Base-by-base conservation (phyloP, 2,113 vertebrate species). In the Nettapus auritus region DNA sequence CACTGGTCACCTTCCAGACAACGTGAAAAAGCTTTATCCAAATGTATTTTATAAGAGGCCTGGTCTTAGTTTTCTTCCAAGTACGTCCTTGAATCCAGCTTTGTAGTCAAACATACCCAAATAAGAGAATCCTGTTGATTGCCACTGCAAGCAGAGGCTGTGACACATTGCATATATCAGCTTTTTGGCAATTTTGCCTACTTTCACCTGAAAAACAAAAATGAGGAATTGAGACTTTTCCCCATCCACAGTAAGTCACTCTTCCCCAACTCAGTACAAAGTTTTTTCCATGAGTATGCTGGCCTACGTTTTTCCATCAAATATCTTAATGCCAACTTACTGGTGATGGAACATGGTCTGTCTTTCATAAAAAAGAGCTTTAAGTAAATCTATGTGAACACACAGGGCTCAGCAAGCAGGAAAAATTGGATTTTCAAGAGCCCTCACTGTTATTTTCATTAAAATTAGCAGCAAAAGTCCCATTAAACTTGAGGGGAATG, bases 331-430 rank as follows among this genome's bases (percentile, higher is more conserved):
- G n/a, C 46, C 83, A 76, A 38, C n/a, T 87, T 73, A 50, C 36
- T 90, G 62, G 88, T 79, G 66, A 75, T 44, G 19, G 60, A 96
- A 82, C 36, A 34, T 33, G 44, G 66, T 71, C 88, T 90, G 88
- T 86, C 76, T 92, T 93, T 94, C 86, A 86, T 76, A 66, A 90
- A 92, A 94, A 82, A 57, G 22, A 94, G 69, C 57, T 94, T 96
- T 94, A 94, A 93, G 91, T 89, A 96, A 95, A 94, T 66, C 86
- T 76, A 7, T 82, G 76, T 87, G 83, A 96, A 94, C 29, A 85
- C 31, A 69, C 17, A 66, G 78, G 38, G 46, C 76, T 92, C 63
- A 92, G 46, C 57, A 88, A 94, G 55, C 56, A 92, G 66, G 74
- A 81, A 91, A 94, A 92, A 87, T 90, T 2, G 5, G 83, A 97